phyloP scores from a whole-genome alignment of 2,113 vertebrate genomes.

The Irena cyanogastra region DNA sequence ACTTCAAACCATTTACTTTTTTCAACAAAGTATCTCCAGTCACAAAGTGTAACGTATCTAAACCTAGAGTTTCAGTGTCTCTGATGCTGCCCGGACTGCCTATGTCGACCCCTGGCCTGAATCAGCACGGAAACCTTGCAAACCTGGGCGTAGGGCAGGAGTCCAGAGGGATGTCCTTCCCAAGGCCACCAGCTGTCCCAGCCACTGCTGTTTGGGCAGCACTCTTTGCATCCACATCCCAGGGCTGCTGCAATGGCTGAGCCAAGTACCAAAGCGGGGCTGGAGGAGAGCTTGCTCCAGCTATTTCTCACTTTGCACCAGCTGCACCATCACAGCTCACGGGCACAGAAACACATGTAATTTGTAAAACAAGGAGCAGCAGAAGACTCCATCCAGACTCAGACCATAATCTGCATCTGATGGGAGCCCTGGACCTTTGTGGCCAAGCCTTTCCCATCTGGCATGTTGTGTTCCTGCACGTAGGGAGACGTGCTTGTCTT shows the following conservation, averaged over 20 bases:
- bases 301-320: background rate
- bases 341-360: fast-evolving
- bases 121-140: background rate
- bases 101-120: background rate
- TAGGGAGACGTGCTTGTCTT: fast-evolving
- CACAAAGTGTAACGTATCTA: background rate
- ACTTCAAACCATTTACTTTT: background rate
- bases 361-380: background rate
- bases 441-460: fast-evolving
- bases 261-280: fast-evolving
- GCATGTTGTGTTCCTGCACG: background rate
- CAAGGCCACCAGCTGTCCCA: background rate
- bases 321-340: background rate
- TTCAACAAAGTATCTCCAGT: background rate
- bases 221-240: background rate
- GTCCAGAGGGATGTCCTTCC: background rate
- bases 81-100: background rate
- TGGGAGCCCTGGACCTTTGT: background rate
- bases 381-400: background rate
- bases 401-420: fast-evolving
- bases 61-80: background rate
- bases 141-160: background rate
- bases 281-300: background rate
- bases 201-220: background rate
- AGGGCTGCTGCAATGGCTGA: background rate